Percentiles rank a stretch among this genome's conserved stretches.
Evolutionary conservation across 37 sponge, comb jelly and placozoan species (phyloP).

Genomic region (Geodia barretti): DNA sequence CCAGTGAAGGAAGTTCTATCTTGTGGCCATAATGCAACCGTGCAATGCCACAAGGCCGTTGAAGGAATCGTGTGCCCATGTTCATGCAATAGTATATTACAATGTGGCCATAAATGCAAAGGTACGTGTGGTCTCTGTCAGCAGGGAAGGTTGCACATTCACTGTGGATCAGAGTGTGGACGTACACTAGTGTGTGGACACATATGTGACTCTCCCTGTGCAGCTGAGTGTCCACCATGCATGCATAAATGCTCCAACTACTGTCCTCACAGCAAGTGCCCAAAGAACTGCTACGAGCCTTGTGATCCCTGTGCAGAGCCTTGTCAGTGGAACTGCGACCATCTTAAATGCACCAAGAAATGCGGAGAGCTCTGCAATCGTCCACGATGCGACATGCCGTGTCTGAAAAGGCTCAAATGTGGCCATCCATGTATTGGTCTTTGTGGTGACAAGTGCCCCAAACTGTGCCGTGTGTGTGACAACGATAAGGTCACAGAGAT

Average conservation of each 20-base stretch:
- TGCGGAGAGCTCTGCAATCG: conserved; percentile 84
- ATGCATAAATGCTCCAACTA: conserved; percentile 63
- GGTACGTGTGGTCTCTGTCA: conserved; percentile 74
- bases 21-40: conserved; percentile 63
- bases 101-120: conserved; percentile 77
- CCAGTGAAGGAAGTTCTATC: conserved; percentile 20
- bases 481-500: conserved; percentile 61
- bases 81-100: conserved; percentile 36
- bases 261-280: conserved; percentile 79
- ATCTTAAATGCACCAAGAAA: conserved; percentile 63
- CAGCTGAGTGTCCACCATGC: conserved; percentile 76
- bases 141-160: conserved; percentile 77
- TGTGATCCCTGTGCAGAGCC: conserved; percentile 71
- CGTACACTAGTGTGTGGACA: conserved; percentile 84
- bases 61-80: conserved; percentile 23
- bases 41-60: conserved; percentile 27
- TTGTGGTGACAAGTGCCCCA: conserved; percentile 88
- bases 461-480: conserved; percentile 64
- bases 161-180: conserved; percentile 59
- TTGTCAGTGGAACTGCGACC: conserved; percentile 82
- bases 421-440: conserved; percentile 86
- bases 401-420: conserved; percentile 57
- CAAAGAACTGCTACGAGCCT: conserved; percentile 67
- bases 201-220: conserved; percentile 64
- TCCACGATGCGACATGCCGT: conserved; percentile 63